A percentile compares a stretch with the other conserved stretches of the same genome.
These are phyloP conservation scores for Dione vanillae DNA, from an alignment of 2,888 invertebrate genomes.

Conservation along the genomic window DNA sequence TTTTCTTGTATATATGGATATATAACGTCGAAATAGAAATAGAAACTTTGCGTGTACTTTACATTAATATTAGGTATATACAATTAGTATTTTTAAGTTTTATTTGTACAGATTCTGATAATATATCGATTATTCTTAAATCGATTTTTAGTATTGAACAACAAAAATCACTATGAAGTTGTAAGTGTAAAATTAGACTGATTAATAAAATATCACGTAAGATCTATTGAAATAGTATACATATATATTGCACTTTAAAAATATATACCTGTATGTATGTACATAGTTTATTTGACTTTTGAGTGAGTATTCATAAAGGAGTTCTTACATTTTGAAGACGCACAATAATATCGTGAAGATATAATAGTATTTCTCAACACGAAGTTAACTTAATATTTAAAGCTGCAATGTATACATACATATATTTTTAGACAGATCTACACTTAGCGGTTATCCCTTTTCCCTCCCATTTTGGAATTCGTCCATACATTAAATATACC, in stretches of 20 bases:
- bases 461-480: slow-evolving; percentile 20
- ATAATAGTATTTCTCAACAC: too few species aligned
- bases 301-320: background rate
- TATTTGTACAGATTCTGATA: background rate
- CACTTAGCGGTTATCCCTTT: slow-evolving; percentile 19
- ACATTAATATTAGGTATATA: background rate
- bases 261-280: background rate
- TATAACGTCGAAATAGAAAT: background rate
- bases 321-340: background rate
- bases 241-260: slow-evolving; percentile 17
- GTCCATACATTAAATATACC: slow-evolving; percentile 29
- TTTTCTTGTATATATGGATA: background rate
- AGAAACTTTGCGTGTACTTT: background rate
- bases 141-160: slow-evolving; percentile 2
- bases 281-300: background rate
- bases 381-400: background rate
- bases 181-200: slow-evolving; percentile 28
- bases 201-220: slow-evolving; percentile 22
- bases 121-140: background rate
- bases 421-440: slow-evolving; percentile 38
- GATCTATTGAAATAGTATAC: slow-evolving; percentile 16
- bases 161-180: background rate
- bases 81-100: background rate
- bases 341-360: background rate
- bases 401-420: slow-evolving; percentile 20